Evolutionary conservation across 2,888 invertebrate genomes (phyloP).

Genomic region (Conomelus anceps): DNA sequence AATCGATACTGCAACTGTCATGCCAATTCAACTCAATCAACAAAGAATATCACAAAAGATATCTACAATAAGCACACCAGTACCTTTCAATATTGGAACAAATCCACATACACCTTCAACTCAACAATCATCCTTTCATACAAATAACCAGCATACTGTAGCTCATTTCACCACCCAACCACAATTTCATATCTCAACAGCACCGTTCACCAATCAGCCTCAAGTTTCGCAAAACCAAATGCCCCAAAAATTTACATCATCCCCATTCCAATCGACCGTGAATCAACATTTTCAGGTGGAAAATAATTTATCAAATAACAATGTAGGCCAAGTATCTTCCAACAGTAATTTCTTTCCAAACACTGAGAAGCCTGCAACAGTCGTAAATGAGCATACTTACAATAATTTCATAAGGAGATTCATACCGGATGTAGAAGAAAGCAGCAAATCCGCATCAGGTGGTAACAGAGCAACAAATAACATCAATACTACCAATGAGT

Average conservation of each 20-base stretch:
- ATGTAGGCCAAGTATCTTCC: background rate
- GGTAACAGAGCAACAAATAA: background rate
- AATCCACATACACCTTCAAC: background rate
- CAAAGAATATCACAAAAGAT: background rate
- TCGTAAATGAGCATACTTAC: conserved; percentile 11
- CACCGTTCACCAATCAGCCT: background rate
- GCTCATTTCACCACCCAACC: background rate
- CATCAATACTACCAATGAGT: conserved; percentile 4
- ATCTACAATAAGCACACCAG: background rate
- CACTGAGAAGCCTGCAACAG: background rate
- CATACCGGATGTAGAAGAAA: conserved; percentile 14
- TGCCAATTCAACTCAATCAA: background rate
- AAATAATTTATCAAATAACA: background rate
- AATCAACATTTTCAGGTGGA: background rate
- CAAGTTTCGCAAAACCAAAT: background rate
- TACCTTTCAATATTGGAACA: background rate
- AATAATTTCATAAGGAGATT: conserved; percentile 23
- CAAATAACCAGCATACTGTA: background rate
- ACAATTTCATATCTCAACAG: background rate
- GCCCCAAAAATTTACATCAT: background rate
- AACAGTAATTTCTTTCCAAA: background rate
- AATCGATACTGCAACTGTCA: background rate
- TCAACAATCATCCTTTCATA: background rate
- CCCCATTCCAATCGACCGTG: background rate
- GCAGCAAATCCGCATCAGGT: background rate